These are phyloP conservation scores for Melanostoma mellinum DNA, from an alignment of 2,888 invertebrate species.

Conservation along the genomic window DNA sequence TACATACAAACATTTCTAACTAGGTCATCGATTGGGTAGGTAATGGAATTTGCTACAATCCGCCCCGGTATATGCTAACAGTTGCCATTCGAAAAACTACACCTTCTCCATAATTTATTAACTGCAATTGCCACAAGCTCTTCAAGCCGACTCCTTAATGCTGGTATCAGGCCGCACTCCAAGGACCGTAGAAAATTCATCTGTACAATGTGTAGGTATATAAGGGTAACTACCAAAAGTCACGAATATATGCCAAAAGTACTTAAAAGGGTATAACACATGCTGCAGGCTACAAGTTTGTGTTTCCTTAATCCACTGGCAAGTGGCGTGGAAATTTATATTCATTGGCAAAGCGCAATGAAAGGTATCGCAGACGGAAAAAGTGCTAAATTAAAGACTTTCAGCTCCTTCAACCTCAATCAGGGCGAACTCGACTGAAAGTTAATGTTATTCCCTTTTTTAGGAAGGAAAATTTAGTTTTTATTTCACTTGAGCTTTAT, in stretches of 20 bases:
- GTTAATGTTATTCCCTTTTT: constrained; percentile 1
- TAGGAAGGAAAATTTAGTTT: neutral
- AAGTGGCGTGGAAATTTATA: constrained; percentile 51
- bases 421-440: neutral
- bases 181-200: constrained; percentile 7
- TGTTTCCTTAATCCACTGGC: constrained; percentile 12
- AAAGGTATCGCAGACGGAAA: constrained; percentile 23
- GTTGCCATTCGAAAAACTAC: constrained; percentile 40
- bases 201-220: constrained; percentile 32
- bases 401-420: neutral
- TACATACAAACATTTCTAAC: constrained; percentile 31
- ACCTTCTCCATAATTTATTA: constrained; percentile 68
- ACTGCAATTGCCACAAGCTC: constrained; percentile 43
- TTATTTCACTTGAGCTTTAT: too few relatives aligned
- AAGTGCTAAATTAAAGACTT: constrained; percentile 43
- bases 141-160: neutral
- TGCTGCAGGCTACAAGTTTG: constrained; percentile 16
- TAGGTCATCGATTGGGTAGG: constrained; percentile 57
- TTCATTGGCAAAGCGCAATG: constrained; percentile 50
- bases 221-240: constrained; percentile 50
- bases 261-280: constrained; percentile 19
- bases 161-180: constrained; percentile 9
- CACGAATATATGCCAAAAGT: constrained; percentile 49
- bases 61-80: constrained; percentile 31
- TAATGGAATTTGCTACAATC: constrained; percentile 27